phyloP scores from a whole-genome alignment of 1,140 invertebrate genomes.

The Helicoverpa armigera region DNA sequence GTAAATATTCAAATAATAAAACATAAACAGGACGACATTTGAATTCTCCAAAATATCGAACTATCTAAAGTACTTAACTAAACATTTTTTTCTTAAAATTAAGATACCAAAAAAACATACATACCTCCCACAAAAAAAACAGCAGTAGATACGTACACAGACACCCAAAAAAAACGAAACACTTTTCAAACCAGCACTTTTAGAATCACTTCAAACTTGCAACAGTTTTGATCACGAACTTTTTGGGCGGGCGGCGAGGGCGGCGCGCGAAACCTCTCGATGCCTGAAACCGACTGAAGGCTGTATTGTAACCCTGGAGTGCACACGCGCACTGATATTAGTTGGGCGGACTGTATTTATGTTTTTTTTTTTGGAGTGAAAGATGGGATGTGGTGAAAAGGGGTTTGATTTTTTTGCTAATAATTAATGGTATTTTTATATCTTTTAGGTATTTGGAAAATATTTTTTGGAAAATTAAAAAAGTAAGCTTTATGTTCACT shows the following conservation, averaged over 20 bases:
- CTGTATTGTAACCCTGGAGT: neutral
- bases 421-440: neutral
- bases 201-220: slow-evolving; percentile 13
- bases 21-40: no score
- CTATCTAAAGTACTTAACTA: neutral
- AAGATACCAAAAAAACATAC: slow-evolving; percentile 17
- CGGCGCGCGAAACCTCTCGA: slow-evolving; percentile 1
- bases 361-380: neutral
- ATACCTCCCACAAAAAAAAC: neutral
- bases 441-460: no score
- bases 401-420: neutral
- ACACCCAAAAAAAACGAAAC: neutral
- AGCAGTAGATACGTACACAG: neutral
- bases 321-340: slow-evolving; percentile 28
- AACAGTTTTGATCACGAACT: slow-evolving; percentile 12
- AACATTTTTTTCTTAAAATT: neutral
- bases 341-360: neutral
- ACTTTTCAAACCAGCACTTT: slow-evolving; percentile 13
- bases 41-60: neutral
- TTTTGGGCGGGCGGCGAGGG: slow-evolving; percentile 12
- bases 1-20: no score
- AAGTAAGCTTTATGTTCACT: no score
- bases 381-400: neutral
- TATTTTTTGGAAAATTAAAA: no score
- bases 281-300: slow-evolving; percentile 35